Conservation (phyloP, 2,113 vertebrate species). For the Ameiurus melas region DNA sequence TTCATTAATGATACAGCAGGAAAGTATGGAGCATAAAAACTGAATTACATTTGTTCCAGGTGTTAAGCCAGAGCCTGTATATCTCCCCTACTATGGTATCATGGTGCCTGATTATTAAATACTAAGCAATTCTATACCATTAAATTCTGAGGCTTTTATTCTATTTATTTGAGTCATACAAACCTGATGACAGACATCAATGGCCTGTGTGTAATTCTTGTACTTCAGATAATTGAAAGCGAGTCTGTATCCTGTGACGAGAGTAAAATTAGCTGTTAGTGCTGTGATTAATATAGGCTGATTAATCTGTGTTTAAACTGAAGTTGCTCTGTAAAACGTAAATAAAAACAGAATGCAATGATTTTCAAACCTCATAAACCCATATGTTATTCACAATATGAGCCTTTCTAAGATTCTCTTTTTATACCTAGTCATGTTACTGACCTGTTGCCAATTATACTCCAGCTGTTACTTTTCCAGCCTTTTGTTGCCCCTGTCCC, state of each 20-base stretch:
- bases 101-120: background rate
- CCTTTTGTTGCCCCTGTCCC: too few species aligned
- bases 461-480: too few species aligned
- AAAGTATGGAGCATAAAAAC: too few species aligned
- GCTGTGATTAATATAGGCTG: background rate
- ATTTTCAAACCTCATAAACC: too few species aligned
- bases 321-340: background rate
- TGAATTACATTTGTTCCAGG: background rate
- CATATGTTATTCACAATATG: too few species aligned
- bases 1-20: background rate
- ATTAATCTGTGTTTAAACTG: background rate
- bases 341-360: too few species aligned
- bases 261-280: background rate
- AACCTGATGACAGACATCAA: slow-evolving; percentile 71
- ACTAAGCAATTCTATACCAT: background rate
- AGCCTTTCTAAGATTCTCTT: too few species aligned
- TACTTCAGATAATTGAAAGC: slow-evolving; percentile 77
- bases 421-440: too few species aligned
- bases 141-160: background rate
- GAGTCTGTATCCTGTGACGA: slow-evolving; percentile 70
- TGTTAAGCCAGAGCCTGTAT: background rate
- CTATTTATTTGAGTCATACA: slow-evolving; percentile 28
- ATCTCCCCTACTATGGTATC: background rate
- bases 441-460: too few species aligned
- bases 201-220: slow-evolving; percentile 71